These are phyloP conservation scores for Phanerotoma sp. DNA, from an alignment of 2,888 invertebrate genomes.

Conservation along the genomic window DNA sequence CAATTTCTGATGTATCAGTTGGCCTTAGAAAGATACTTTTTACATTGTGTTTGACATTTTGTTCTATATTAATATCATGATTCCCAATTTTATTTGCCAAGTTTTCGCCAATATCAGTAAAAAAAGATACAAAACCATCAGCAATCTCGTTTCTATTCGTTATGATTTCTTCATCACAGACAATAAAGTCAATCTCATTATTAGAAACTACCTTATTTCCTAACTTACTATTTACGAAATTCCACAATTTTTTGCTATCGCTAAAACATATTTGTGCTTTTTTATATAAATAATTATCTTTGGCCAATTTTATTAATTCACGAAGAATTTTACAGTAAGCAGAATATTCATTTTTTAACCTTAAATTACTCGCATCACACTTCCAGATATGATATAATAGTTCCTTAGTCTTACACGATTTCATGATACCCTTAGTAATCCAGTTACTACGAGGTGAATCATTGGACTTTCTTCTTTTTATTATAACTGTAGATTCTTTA, in stretches of 20 bases:
- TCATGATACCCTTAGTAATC: slow-evolving; percentile 8
- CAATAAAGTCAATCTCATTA: not conserved
- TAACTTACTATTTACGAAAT: slow-evolving; percentile 6
- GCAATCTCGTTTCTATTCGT: not conserved
- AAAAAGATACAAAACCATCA: not conserved
- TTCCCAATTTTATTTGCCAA: not conserved
- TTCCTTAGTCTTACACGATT: not conserved
- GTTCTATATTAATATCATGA: not conserved
- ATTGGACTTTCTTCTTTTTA: not conserved
- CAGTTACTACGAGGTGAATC: not conserved
- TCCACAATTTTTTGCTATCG: slow-evolving; percentile 8
- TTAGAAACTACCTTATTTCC: not conserved
- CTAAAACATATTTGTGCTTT: not conserved
- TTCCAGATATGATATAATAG: slow-evolving; percentile 6
- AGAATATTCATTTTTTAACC: slow-evolving; percentile 1
- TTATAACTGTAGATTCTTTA: not conserved
- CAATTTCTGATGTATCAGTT: not conserved
- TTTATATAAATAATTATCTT: not conserved
- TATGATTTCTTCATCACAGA: not conserved
- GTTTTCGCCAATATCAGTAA: not conserved
- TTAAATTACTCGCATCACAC: not conserved
- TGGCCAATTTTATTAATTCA: too few species aligned
- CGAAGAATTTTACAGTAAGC: too few species aligned
- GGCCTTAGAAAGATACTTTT: not conserved
- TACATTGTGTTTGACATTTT: not conserved